These are phyloP conservation scores for Catalaphyllia jardinei DNA, from an alignment of 64 coral and sea anemone species.

Conservation along the genomic window DNA sequence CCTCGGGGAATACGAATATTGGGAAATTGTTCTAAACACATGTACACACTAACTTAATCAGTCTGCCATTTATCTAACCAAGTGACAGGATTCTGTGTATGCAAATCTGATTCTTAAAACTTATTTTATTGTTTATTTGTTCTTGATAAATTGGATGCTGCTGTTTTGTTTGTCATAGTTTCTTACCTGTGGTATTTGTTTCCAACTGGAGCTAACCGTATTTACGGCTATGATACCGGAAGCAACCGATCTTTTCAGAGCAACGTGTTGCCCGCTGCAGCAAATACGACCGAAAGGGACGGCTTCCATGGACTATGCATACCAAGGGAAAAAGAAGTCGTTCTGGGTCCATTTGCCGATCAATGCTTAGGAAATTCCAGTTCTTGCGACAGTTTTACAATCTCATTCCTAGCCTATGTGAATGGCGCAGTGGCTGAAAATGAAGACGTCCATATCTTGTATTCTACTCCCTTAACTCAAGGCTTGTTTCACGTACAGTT, in stretches of 20 bases:
- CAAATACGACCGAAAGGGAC: not conserved
- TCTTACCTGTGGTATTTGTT: conserved; percentile 7
- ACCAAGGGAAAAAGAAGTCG: not conserved
- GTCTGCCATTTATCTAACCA: no score
- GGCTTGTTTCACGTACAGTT: not conserved
- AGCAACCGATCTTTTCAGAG: not conserved
- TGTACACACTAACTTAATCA: no score
- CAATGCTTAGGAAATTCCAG: not conserved
- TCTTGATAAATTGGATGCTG: not conserved
- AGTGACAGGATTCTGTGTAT: no score
- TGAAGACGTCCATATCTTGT: not conserved
- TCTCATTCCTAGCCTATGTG: not conserved
- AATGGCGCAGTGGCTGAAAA: not conserved
- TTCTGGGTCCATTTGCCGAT: not conserved
- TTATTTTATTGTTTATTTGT: not conserved
- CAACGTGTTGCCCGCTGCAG: not conserved
- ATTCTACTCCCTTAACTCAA: not conserved
- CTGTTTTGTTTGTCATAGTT: not conserved
- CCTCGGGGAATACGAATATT: no score
- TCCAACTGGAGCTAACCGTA: not conserved
- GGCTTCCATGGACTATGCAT: not conserved
- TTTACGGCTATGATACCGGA: not conserved
- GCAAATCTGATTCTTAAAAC: no score
- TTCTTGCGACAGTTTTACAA: not conserved
- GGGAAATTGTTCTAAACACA: no score